These are phyloP conservation scores for Virgularia gustaviana DNA, from an alignment of 92 coral and sea anemone genomes.

Conservation along the genomic window DNA sequence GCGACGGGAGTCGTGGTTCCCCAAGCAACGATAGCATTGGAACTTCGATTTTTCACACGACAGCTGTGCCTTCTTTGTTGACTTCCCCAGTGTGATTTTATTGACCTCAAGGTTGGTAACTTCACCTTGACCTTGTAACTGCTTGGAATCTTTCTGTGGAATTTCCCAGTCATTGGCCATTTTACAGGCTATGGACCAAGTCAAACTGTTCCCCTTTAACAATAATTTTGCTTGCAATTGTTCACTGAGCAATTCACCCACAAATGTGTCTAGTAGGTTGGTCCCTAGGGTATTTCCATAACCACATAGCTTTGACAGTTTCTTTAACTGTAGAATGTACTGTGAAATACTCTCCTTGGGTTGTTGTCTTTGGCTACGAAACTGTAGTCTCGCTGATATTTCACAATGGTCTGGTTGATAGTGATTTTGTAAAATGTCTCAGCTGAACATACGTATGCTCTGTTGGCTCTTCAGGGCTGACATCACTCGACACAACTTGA, in stretches of 20 bases:
- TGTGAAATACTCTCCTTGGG: conserved; percentile 5
- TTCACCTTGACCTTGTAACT: conserved; percentile 34
- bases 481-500: conserved; percentile 18
- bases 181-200: conserved; percentile 26
- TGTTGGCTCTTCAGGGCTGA: conserved; percentile 19
- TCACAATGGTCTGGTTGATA: conserved; percentile 27
- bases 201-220: conserved; percentile 8
- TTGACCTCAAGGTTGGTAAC: not conserved
- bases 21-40: conserved; percentile 41
- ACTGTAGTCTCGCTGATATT: conserved; percentile 18
- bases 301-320: conserved; percentile 24
- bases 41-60: conserved; percentile 4
- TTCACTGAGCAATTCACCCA: conserved; percentile 38
- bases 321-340: conserved; percentile 20
- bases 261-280: conserved; percentile 30
- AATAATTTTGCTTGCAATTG: conserved; percentile 23
- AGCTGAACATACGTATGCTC: conserved; percentile 1
- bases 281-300: conserved; percentile 6
- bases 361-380: conserved; percentile 25
- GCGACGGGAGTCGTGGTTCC: conserved; percentile 30
- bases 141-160: conserved; percentile 42
- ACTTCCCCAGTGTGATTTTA: conserved; percentile 23
- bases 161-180: conserved; percentile 32
- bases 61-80: conserved; percentile 30
- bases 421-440: conserved; percentile 24